Evolutionary conservation across 2,797 vertebrate genomes (phyloP).

Genomic region (Bufotes viridis): DNA sequence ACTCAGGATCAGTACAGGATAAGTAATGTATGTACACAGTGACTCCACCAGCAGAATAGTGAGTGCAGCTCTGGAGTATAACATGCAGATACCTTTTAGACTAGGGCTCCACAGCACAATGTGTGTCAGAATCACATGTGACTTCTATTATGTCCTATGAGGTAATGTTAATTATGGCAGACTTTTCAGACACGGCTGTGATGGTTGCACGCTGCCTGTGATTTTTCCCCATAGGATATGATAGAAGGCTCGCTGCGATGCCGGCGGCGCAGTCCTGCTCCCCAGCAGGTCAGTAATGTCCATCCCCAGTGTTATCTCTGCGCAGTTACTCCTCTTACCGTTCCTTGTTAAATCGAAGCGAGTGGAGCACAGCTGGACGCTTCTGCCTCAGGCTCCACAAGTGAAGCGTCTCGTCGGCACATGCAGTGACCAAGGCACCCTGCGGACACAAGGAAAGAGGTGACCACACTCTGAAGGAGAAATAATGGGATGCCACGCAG

Average conservation of each 20-base stretch:
- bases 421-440: slow-evolving; percentile 95
- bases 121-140: neutral
- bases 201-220: too few relatives aligned
- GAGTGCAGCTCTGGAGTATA: too few relatives aligned
- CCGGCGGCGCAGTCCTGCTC: neutral
- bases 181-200: too few relatives aligned
- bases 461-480: neutral
- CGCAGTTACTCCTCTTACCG: slow-evolving; percentile 79
- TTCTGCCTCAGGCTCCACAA: slow-evolving; percentile 98
- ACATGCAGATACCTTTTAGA: neutral
- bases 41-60: too few relatives aligned
- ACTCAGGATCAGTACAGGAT: neutral
- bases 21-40: too few relatives aligned
- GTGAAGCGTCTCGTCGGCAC: slow-evolving; percentile 94
- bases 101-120: neutral
- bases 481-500: neutral
- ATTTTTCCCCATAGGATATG: neutral
- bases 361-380: slow-evolving; percentile 93
- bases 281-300: neutral
- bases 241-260: neutral
- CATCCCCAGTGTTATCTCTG: neutral
- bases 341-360: slow-evolving; percentile 98
- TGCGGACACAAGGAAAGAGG: slow-evolving; percentile 62
- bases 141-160: neutral
- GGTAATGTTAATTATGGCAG: too few relatives aligned